Base-by-base conservation (phyloP, 92 coral and sea anemone genomes). In the Blastomussa wellsi region DNA sequence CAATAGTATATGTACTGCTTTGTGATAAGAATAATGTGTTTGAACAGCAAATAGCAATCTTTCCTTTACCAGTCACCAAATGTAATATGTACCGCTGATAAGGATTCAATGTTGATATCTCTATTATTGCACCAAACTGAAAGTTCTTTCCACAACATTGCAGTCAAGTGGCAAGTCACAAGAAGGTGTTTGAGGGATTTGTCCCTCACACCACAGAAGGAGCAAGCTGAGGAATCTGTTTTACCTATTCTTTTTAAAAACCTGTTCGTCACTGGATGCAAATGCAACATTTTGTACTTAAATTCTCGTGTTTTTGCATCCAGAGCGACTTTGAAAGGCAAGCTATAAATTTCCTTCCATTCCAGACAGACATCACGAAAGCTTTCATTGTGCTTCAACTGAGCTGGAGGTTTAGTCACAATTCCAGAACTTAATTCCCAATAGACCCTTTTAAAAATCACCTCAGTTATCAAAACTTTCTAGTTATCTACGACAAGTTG, bases 1-100 rank as follows among this genome's bases (percentile, higher is more conserved):
- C 24, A 60, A 60, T 60, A 60, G n/a, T 60, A 60, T 60, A 60
- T 60, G 67, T 60, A 60, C 67, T 60, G 67, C 67, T 60, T 60
- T 60, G 12, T 29, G 67, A 60, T 60, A 60, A 60, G 12, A 60
- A 60, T 60, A 60, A n/a, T n/a, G n/a, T 60, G 67, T 16, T 60
- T 8, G 67, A 60, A 60, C 67, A 60, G n/a, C 12, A 60, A 60
- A 17, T 4, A 60, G n/a, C n/a, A 60, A 60, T 60, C 14, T 17
- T 7, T 29, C 67, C 67, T 19, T 5, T 24, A 60, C n/a, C 5
- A 29, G 10, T 24, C 16, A 16, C 24, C 67, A 60, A 60, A 5
- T 7, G 16, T 60, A 29, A 60, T 60, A 60, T 60, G 5, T n/a
- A n/a, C n/a, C n/a, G n/a, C n/a, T n/a, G n/a, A n/a, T n/a, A n/a